Evolutionary conservation across 1,140 invertebrate species (phyloP).

Genomic region (Patella vulgata): DNA sequence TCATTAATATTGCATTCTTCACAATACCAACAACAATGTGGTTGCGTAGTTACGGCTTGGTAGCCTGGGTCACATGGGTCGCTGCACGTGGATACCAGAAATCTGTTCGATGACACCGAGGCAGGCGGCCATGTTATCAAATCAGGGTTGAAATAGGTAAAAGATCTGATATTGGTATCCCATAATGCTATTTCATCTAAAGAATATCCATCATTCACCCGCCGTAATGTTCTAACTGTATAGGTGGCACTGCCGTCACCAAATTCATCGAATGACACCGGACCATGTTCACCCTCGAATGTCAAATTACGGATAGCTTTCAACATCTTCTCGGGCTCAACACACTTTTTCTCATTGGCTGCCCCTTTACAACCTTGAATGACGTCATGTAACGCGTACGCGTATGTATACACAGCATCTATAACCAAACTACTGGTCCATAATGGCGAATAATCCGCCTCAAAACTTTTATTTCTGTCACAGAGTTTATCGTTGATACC

Average conservation of each 20-base stretch:
- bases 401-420: slow-evolving; percentile 85
- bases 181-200: slow-evolving; percentile 8
- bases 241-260: slow-evolving; percentile 32
- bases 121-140: slow-evolving; percentile 16
- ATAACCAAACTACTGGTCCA: slow-evolving; percentile 86
- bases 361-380: background rate
- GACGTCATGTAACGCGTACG: slow-evolving; percentile 74
- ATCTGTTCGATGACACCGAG: background rate
- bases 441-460: slow-evolving; percentile 73
- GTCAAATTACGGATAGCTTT: slow-evolving; percentile 12
- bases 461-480: background rate
- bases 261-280: slow-evolving; percentile 30
- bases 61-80: slow-evolving; percentile 17
- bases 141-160: slow-evolving; percentile 6
- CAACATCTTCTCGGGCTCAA: slow-evolving; percentile 13
- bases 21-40: slow-evolving; percentile 44
- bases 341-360: slow-evolving; percentile 14
- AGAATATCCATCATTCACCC: background rate
- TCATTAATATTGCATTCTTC: slow-evolving; percentile 35
- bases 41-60: slow-evolving; percentile 5
- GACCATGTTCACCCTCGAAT: slow-evolving; percentile 22
- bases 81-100: slow-evolving; percentile 31
- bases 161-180: slow-evolving; percentile 8
- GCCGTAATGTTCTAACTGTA: slow-evolving; percentile 1
- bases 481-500: too few species aligned